Evolutionary conservation across 2,888 invertebrate genomes (phyloP).

Genomic region (Epinotia bilunana): DNA sequence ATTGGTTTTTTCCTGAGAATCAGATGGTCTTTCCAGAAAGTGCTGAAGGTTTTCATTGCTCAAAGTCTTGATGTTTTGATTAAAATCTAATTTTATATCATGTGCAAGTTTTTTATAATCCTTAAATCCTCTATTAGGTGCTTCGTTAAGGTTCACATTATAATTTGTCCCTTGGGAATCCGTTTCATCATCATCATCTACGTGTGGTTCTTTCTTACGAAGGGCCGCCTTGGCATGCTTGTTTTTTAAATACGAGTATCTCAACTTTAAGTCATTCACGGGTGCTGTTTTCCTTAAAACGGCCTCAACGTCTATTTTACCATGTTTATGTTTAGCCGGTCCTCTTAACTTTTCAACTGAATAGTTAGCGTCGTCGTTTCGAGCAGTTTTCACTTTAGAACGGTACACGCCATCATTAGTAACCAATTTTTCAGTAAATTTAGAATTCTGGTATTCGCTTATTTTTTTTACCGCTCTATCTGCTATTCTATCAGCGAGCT

Average conservation of each 20-base stretch:
- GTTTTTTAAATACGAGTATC: conserved; percentile 22
- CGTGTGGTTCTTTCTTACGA: neutral
- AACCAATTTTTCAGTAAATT: neutral
- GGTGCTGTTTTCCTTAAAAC: conserved; percentile 26
- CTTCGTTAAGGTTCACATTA: too few relatives aligned
- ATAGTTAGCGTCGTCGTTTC: neutral
- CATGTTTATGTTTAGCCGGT: conserved; percentile 2
- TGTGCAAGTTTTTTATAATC: neutral
- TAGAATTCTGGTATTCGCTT: conserved; percentile 44
- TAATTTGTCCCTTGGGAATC: too few relatives aligned
- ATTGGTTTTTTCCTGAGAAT: neutral
- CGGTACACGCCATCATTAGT: neutral
- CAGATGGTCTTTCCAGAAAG: conserved; percentile 14
- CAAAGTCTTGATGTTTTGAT: neutral
- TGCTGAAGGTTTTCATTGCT: conserved; percentile 6
- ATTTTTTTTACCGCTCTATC: conserved; percentile 58
- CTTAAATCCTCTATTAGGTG: neutral
- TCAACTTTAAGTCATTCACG: conserved; percentile 11
- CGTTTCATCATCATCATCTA: neutral
- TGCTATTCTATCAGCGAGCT: conserved; percentile 58
- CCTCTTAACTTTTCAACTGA: neutral
- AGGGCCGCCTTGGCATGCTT: neutral
- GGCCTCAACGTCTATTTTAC: conserved; percentile 23
- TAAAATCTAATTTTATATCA: neutral
- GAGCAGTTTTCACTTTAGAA: neutral